These are phyloP conservation scores for Siniperca knerii DNA, from an alignment of 2,113 vertebrate genomes.

Conservation along the genomic window DNA sequence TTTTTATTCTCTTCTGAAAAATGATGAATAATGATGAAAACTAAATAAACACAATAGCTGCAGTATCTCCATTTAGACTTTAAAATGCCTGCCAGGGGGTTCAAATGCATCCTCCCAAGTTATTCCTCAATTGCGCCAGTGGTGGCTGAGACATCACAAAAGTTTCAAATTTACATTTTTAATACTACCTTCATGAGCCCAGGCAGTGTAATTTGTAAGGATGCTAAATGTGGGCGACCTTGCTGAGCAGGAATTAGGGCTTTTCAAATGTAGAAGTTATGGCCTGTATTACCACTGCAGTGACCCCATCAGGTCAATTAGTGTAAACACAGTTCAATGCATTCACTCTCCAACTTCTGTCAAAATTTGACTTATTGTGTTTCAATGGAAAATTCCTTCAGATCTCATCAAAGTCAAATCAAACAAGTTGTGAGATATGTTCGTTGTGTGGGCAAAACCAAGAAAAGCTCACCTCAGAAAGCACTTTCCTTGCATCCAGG, in stretches of 20 bases:
- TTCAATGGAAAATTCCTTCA: not conserved
- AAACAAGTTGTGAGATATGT: not conserved
- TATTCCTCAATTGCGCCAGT: not conserved
- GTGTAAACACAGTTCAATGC: constrained; percentile 7
- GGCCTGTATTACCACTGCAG: not conserved
- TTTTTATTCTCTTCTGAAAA: not conserved
- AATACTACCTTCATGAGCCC: constrained; percentile 22
- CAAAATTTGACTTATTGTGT: not conserved
- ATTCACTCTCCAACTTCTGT: not conserved
- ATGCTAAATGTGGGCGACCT: constrained; percentile 22
- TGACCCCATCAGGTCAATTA: constrained; percentile 10
- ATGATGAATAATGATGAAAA: not conserved
- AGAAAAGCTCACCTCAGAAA: constrained; percentile 65
- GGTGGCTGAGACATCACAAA: constrained; percentile 1
- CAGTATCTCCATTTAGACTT: not conserved
- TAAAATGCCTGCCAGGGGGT: not conserved
- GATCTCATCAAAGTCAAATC: constrained; percentile 27
- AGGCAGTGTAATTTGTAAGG: constrained; percentile 10
- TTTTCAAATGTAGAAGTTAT: constrained; percentile 15
- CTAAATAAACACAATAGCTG: not conserved
- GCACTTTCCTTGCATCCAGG: constrained; percentile 74
- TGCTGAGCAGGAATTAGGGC: not conserved
- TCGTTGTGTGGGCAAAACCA: not conserved
- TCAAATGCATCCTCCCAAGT: not conserved
- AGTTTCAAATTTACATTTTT: constrained; percentile 27